A percentile compares a stretch with the other conserved stretches of the same genome.
Evolutionary conservation across 30 jellyfish, hydroid and myxozoan species (phyloP).

Genomic region (Rhopilema esculentum): DNA sequence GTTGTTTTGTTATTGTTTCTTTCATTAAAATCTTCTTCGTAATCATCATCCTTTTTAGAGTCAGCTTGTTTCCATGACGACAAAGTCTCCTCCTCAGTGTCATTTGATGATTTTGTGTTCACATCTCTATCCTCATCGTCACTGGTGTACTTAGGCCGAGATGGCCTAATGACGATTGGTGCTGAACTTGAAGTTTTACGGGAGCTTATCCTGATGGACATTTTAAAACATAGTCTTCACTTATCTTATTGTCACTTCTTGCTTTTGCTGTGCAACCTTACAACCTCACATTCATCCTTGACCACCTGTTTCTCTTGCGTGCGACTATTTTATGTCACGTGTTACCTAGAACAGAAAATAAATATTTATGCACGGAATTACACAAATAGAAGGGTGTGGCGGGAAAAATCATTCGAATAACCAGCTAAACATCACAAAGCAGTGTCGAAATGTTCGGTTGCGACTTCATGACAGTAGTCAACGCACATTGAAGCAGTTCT

Average conservation of each 20-base stretch:
- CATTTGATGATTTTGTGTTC: background rate
- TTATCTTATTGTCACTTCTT: background rate
- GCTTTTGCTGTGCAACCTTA: background rate
- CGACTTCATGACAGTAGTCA: too few species aligned
- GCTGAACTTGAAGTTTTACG: conserved; percentile 10
- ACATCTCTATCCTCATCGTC: conserved; percentile 34
- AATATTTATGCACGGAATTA: too few species aligned
- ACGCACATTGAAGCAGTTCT: too few species aligned
- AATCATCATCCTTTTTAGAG: background rate
- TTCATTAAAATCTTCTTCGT: conserved; percentile 15
- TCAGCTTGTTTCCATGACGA: background rate
- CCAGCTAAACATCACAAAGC: too few species aligned
- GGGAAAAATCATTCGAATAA: too few species aligned
- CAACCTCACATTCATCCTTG: background rate
- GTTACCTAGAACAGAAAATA: too few species aligned
- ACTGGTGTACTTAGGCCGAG: conserved; percentile 22
- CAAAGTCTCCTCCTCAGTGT: conserved; percentile 28
- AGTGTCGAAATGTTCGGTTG: too few species aligned
- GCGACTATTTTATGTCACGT: background rate
- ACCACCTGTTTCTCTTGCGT: background rate
- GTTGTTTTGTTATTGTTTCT: background rate
- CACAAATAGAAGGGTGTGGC: too few species aligned
- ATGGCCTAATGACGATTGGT: conserved; percentile 44
- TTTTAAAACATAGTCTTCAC: conserved; percentile 41
- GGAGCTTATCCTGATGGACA: conserved; percentile 68